Conservation (phyloP, 2,888 invertebrate genomes). For the Drosophila atripex region DNA sequence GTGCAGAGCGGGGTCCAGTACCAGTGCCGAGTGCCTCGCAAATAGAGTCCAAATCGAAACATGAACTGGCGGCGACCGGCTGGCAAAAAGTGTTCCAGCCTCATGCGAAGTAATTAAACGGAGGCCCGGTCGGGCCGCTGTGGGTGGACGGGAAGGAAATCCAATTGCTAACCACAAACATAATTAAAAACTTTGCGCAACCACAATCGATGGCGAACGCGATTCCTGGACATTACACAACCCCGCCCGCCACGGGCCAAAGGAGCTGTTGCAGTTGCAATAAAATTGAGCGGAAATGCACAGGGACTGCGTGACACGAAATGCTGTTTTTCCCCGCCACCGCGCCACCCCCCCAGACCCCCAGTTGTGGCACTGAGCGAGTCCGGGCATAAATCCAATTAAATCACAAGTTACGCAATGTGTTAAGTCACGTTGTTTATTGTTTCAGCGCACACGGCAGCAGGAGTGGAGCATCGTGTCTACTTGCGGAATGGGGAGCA, state of each 20-base stretch:
- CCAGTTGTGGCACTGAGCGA: conserved; percentile 2
- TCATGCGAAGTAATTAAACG: conserved; percentile 49
- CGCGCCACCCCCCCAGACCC: background rate
- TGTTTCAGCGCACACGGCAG: conserved; percentile 57
- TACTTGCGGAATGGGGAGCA: background rate
- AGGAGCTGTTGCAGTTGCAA: conserved; percentile 36
- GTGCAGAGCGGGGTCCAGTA: background rate
- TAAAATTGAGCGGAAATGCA: conserved; percentile 48
- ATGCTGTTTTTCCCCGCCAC: conserved; percentile 11
- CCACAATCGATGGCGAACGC: conserved; percentile 65
- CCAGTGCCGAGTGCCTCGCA: background rate
- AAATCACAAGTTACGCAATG: conserved; percentile 79
- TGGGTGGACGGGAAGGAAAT: conserved; percentile 45
- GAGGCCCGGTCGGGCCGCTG: conserved; percentile 8
- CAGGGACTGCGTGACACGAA: conserved; percentile 24
- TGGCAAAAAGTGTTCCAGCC: conserved; percentile 4
- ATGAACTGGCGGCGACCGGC: conserved; percentile 26
- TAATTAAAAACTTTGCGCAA: conserved; percentile 76
- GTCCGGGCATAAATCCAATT: conserved; percentile 74
- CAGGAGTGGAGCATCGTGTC: conserved; percentile 10
- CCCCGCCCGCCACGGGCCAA: background rate
- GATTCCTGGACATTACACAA: conserved; percentile 49
- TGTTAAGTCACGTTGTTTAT: conserved; percentile 81
- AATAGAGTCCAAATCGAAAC: conserved; percentile 20
- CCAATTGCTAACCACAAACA: conserved; percentile 78